Evolutionary conservation across 2,888 invertebrate genomes (phyloP).

Genomic region (Brachypalpus laphriformis): DNA sequence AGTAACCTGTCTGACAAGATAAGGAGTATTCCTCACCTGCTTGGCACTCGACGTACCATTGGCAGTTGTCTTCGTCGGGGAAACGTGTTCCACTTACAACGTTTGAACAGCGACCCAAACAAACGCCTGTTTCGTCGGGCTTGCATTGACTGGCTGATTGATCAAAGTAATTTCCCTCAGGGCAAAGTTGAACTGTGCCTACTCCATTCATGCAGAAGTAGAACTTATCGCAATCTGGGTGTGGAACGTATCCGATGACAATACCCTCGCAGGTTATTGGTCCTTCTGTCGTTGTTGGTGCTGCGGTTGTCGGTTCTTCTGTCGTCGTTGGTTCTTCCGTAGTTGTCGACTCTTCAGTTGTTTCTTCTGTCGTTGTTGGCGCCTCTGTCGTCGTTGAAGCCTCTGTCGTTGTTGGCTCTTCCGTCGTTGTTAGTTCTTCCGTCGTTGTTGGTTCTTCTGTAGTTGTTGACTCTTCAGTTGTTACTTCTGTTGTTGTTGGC

Average conservation of each 20-base stretch:
- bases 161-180: conserved; percentile 75
- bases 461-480: not conserved
- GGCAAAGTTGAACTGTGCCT: conserved; percentile 75
- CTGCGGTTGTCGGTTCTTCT: too few relatives aligned
- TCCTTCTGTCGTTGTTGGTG: not conserved
- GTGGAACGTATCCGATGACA: conserved; percentile 59
- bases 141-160: conserved; percentile 46
- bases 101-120: conserved; percentile 3
- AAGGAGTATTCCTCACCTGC: not conserved
- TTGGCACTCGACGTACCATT: conserved; percentile 24
- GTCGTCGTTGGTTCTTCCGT: conserved; percentile 2
- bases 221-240: conserved; percentile 76
- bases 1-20: conserved; percentile 21
- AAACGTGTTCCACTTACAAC: conserved; percentile 20
- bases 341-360: conserved; percentile 35
- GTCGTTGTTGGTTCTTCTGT: conserved; percentile 10
- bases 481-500: not conserved
- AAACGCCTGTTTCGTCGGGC: not conserved
- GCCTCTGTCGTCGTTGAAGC: not conserved
- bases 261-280: conserved; percentile 33
- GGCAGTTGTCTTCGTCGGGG: conserved; percentile 5
- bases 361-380: conserved; percentile 31
- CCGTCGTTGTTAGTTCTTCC: not conserved
- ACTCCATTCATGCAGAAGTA: conserved; percentile 75
- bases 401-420: not conserved